Evolutionary conservation across 2,888 invertebrate species (phyloP), one percentile per base, ranked within the genome.

Genomic region (Idaea dimidiata): DNA sequence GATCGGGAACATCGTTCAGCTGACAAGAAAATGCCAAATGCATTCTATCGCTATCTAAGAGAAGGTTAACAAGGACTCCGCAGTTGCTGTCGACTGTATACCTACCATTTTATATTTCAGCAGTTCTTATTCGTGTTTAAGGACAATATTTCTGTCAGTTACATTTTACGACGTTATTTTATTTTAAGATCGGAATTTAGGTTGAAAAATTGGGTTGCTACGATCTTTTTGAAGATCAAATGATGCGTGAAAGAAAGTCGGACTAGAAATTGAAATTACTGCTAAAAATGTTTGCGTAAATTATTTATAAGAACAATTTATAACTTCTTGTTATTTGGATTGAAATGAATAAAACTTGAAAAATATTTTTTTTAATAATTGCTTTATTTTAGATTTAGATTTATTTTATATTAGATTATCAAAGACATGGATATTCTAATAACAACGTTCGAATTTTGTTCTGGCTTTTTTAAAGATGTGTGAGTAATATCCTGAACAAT

Each of bases 121-220:
- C 43, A 43, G 43, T 3, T 43, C 8, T 14, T 6, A 43, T 43
- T 43, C 43, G 43, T 43, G 14, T 57, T 57, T 31, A 61, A 58
- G 61, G 65, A 65, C 43, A 55, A 17, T 17, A 57, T 43, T 62
- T 58, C 24, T 60, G 61, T 61, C 61, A 58, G 59, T 60, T 64
- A 60, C 59, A 60, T 18, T 62, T 66, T 64, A 64, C 62, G 66
- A 66, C 64, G 17, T 33, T 63, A 59, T 62, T 60, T 66, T 66
- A 64, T 66, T 66, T 63, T 31, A 18, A 58, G 61, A 59, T 61
- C 57, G 58, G 59, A 62, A 64, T 64, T 66, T 18, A 17, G 66
- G 66, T 66, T 62, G 63, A 63, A 59, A 33, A 59, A 64, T 62
- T 60, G 32, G 59, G 57, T 18, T 43, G 57, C 31, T 62, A 57